Percentiles rank a stretch among this genome's conserved stretches.
Conservation (phyloP, 2,113 vertebrate species). For the Martes martes region DNA sequence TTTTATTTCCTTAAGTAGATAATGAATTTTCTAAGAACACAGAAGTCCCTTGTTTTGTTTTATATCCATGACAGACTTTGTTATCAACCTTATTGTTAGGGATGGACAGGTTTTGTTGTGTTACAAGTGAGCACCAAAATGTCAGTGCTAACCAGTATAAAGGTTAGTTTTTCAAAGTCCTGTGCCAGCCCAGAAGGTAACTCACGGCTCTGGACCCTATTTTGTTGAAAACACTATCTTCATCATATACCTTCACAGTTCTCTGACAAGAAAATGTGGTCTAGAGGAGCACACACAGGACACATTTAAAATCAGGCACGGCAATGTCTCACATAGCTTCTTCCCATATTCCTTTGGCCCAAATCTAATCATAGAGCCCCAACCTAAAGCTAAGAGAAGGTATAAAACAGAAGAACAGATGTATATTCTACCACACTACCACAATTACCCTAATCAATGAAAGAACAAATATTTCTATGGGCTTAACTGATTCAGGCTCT, state of each 20-base stretch:
- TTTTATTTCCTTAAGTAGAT: not conserved
- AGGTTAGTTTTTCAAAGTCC: not conserved
- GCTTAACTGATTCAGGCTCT: not conserved
- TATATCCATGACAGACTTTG: not conserved
- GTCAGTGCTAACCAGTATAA: not conserved
- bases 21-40: not conserved
- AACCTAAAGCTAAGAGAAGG: not conserved
- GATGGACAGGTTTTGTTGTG: not conserved
- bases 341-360: not conserved
- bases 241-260: not conserved
- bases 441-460: not conserved
- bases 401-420: not conserved
- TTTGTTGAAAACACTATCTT: not conserved
- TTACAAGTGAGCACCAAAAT: not conserved
- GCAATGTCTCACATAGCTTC: not conserved
- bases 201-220: not conserved
- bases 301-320: not conserved
- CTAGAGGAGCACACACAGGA: fast-evolving
- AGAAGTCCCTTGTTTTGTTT: not conserved
- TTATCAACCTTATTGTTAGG: too few relatives aligned
- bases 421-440: not conserved
- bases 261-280: not conserved
- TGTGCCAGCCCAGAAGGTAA: not conserved
- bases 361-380: not conserved
- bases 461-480: not conserved